Evolutionary conservation across 2,888 invertebrate species (phyloP).

Genomic region (Taphrorychus bicolor): DNA sequence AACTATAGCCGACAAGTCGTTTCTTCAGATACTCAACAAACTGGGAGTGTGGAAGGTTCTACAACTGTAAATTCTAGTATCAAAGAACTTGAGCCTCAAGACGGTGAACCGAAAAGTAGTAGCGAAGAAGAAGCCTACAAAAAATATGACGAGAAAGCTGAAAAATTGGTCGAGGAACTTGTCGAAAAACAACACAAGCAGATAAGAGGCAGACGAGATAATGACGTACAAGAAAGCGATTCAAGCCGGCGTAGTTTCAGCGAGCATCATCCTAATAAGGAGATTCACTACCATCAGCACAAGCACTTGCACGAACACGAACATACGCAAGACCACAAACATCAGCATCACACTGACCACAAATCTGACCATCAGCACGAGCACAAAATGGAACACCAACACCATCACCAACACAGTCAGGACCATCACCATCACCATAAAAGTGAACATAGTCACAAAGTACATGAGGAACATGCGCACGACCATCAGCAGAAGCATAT

Average conservation of each 20-base stretch:
- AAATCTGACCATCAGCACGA: conserved; percentile 41
- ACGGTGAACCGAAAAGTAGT: neutral
- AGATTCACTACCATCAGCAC: conserved; percentile 53
- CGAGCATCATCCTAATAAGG: conserved; percentile 35
- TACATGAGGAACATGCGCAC: conserved; percentile 36
- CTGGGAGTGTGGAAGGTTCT: neutral
- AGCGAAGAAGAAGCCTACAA: neutral
- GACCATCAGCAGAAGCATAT: conserved; percentile 39
- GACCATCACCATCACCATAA: conserved; percentile 34
- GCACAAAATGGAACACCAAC: conserved; percentile 40
- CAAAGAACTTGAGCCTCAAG: neutral
- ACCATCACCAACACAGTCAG: conserved; percentile 43
- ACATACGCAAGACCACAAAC: conserved; percentile 50
- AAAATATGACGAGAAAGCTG: neutral
- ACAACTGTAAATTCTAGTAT: neutral
- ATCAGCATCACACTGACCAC: conserved; percentile 33
- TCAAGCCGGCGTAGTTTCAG: conserved; percentile 8
- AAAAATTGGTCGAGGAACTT: conserved; percentile 12
- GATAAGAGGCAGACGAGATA: conserved; percentile 17
- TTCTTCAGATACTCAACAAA: neutral
- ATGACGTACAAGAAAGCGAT: neutral
- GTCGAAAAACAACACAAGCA: conserved; percentile 20
- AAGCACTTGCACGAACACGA: conserved; percentile 53
- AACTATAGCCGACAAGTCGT: neutral
- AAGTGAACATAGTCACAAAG: conserved; percentile 41